Conservation (phyloP, 1,140 invertebrate species). For the Drosophila dunni region DNA sequence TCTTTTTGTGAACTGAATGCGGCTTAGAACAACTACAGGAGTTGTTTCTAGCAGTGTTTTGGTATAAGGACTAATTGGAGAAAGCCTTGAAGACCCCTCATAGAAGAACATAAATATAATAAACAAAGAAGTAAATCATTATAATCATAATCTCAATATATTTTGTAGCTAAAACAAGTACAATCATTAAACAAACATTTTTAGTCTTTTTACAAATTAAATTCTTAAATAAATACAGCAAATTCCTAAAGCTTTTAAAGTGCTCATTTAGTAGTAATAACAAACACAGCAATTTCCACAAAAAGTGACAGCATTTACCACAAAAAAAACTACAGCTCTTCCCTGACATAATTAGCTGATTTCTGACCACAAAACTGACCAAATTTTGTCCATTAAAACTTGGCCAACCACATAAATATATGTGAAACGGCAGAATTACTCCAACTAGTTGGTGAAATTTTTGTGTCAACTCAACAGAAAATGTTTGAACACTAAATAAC, state of each 20-base stretch:
- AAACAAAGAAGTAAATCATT: too few relatives aligned
- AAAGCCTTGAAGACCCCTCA: too few relatives aligned
- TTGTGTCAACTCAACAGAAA: conserved; percentile 62
- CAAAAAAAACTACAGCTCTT: neutral
- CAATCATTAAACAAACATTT: too few relatives aligned
- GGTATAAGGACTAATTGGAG: too few relatives aligned
- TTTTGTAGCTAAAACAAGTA: too few relatives aligned
- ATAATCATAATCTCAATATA: too few relatives aligned
- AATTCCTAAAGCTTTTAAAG: conserved; percentile 1
- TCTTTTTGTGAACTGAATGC: neutral
- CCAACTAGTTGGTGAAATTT: conserved; percentile 20
- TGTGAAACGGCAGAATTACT: conserved; percentile 19
- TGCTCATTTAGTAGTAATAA: neutral
- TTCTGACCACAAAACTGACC: conserved; percentile 32
- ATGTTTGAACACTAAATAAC: conserved; percentile 37
- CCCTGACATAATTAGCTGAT: conserved; percentile 44
- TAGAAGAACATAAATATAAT: too few relatives aligned
- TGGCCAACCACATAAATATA: conserved; percentile 45
- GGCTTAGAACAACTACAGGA: neutral
- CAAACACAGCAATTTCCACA: neutral
- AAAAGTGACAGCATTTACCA: conserved; percentile 1
- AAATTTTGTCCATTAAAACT: conserved; percentile 49
- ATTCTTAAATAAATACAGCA: neutral
- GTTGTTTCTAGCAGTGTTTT: too few relatives aligned
- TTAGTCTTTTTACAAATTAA: too few relatives aligned